These are phyloP conservation scores for Euzophera pinguis DNA, from an alignment of 2,888 invertebrate genomes.

Conservation along the genomic window DNA sequence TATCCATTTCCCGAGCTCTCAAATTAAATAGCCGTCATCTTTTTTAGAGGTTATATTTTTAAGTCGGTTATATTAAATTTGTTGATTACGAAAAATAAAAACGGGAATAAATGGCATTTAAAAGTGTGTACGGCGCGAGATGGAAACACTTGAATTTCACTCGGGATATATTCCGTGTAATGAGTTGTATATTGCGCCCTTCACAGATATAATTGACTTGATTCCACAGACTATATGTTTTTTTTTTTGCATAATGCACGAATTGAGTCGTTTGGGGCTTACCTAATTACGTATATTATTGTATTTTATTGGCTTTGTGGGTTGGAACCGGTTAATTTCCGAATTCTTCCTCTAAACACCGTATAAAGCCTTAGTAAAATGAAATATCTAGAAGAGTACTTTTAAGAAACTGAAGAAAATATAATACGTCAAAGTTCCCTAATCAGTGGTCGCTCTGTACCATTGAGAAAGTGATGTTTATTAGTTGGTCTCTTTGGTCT, in stretches of 20 bases:
- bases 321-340: neutral
- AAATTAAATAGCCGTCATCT: slow-evolving; percentile 54
- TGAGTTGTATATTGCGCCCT: slow-evolving; percentile 49
- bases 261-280: neutral
- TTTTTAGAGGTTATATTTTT: slow-evolving; percentile 55
- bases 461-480: too few relatives aligned
- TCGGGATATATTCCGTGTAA: slow-evolving; percentile 48
- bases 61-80: slow-evolving; percentile 62
- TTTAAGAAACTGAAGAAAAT: too few relatives aligned
- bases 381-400: too few relatives aligned
- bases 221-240: slow-evolving; percentile 35
- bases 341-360: neutral
- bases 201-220: slow-evolving; percentile 48
- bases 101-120: slow-evolving; percentile 59
- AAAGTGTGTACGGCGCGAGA: slow-evolving; percentile 50
- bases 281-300: neutral
- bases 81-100: slow-evolving; percentile 67
- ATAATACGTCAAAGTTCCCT: too few relatives aligned
- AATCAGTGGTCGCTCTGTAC: too few relatives aligned
- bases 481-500: too few relatives aligned
- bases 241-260: slow-evolving; percentile 10
- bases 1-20: slow-evolving; percentile 40
- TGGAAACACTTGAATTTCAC: slow-evolving; percentile 38
- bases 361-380: too few relatives aligned
- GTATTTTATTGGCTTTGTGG: neutral